These are phyloP conservation scores for Brassicogethes aeneus DNA, from an alignment of 2,888 invertebrate species.

Conservation along the genomic window DNA sequence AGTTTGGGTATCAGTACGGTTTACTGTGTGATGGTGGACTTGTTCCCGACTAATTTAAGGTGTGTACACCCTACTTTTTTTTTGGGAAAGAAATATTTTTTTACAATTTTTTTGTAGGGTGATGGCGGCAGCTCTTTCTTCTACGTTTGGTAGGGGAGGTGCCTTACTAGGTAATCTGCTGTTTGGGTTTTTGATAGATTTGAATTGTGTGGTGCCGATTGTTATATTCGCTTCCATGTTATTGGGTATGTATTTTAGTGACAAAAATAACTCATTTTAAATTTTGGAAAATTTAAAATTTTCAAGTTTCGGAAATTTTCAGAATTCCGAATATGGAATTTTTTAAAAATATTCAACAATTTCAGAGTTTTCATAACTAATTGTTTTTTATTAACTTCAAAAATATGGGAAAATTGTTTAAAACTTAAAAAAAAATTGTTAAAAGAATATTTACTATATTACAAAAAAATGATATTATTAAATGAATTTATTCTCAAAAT, in stretches of 20 bases:
- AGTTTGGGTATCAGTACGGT: slow-evolving; percentile 72
- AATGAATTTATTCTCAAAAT: too few relatives aligned
- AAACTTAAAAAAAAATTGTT: too few relatives aligned
- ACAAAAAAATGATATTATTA: too few relatives aligned
- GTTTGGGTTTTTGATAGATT: slow-evolving; percentile 71
- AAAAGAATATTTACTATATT: too few relatives aligned
- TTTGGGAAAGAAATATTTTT: too few relatives aligned
- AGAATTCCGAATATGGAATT: background rate
- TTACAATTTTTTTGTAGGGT: slow-evolving; percentile 59
- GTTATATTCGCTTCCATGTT: slow-evolving; percentile 64
- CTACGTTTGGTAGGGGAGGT: slow-evolving; percentile 70
- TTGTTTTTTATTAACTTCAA: too few relatives aligned
- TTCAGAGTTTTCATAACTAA: too few relatives aligned
- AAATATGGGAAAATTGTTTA: too few relatives aligned
- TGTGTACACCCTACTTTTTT: too few relatives aligned
- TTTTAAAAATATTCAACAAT: too few relatives aligned
- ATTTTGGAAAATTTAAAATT: too few relatives aligned
- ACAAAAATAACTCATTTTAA: too few relatives aligned
- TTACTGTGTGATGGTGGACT: slow-evolving; percentile 72
- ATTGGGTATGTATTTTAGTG: slow-evolving; percentile 51
- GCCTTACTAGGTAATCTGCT: slow-evolving; percentile 67
- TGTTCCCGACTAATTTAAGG: slow-evolving; percentile 78
- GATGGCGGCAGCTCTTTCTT: slow-evolving; percentile 72
- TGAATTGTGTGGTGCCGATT: slow-evolving; percentile 69
- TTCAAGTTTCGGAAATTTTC: background rate